Base-by-base conservation (phyloP, 2,113 vertebrate species). In the Numenius arquata region DNA sequence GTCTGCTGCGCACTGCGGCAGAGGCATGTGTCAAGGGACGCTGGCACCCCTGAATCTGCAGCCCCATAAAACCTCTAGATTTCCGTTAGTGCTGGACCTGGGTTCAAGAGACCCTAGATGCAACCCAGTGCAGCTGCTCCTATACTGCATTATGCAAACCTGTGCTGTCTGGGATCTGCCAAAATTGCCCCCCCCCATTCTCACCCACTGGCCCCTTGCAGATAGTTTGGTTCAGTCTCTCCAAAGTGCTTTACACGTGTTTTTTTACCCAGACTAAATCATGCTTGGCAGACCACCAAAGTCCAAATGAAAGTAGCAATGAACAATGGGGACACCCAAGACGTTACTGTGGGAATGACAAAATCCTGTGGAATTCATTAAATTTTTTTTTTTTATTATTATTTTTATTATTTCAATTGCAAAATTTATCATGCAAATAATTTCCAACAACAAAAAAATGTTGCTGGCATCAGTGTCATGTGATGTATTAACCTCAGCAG, bases 301-400 rank as follows among this genome's bases (percentile, higher is more conserved):
- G n/a, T 25, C 65, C 68, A 74, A 84, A 86, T 25, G 25, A 62
- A 18, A 85, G 59, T 1, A 93, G 78, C 63, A 80, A 12, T 22
- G 67, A 81, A 56, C 87, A 95, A 84, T 45, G 56, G 90, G 52
- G 55, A 90, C 79, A 80, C 53, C 73, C 80, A 58, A 67, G 53
- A 72, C 2, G 2, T 81, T 81, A 67, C 22, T 74, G n/a, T 43
- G 52, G 70, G 83, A 84, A 85, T 53, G 56, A 78, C 40, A 90
- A 93, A 95, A 87, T 68, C 34, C 61, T 56, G 34, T 66, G 66
- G 63, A 55, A 95, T 82, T 72, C 34, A 68, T 65, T 38, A 73
- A 68, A 52, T 32, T 36, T 29, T 66, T 79, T 48, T 48, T 32
- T 36, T 29, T 66, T 79, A 22, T 48, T 48, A 48, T 48, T 48